These are phyloP conservation scores for Platichthys flesus DNA, from an alignment of 2,113 vertebrate species.

Conservation along the genomic window DNA sequence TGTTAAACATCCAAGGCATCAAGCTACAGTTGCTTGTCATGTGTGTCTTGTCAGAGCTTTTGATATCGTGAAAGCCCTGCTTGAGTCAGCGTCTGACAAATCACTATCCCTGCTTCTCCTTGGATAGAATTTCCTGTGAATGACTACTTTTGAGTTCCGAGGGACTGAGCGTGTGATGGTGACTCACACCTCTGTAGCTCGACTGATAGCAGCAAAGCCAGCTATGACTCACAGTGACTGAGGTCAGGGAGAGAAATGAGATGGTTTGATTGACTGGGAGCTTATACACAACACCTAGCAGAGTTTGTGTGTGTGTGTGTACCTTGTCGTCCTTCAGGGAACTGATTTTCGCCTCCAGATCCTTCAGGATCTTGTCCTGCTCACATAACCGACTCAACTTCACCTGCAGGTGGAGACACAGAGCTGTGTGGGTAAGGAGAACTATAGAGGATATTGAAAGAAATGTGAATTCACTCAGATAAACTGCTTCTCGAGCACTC, in stretches of 20 bases:
- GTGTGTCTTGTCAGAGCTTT: not conserved
- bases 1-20: not conserved
- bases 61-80: not conserved
- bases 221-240: conserved; percentile 2
- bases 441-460: not conserved
- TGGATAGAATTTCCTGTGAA: not conserved
- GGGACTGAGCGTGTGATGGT: too few relatives aligned
- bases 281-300: not conserved
- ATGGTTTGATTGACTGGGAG: not conserved
- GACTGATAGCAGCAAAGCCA: not conserved
- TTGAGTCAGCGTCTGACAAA: not conserved
- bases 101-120: not conserved
- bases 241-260: not conserved
- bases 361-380: conserved; percentile 94
- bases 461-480: not conserved
- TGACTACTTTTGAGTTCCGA: too few relatives aligned
- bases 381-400: conserved; percentile 94
- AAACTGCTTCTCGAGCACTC: not conserved
- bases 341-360: conserved; percentile 91
- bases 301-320: not conserved
- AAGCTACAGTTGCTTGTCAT: not conserved
- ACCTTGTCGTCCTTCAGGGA: conserved; percentile 97
- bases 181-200: not conserved
- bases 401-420: conserved; percentile 83
- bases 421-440: not conserved